These are phyloP conservation scores for Amazona vittata DNA, from an alignment of 2,113 vertebrate species.

Conservation along the genomic window DNA sequence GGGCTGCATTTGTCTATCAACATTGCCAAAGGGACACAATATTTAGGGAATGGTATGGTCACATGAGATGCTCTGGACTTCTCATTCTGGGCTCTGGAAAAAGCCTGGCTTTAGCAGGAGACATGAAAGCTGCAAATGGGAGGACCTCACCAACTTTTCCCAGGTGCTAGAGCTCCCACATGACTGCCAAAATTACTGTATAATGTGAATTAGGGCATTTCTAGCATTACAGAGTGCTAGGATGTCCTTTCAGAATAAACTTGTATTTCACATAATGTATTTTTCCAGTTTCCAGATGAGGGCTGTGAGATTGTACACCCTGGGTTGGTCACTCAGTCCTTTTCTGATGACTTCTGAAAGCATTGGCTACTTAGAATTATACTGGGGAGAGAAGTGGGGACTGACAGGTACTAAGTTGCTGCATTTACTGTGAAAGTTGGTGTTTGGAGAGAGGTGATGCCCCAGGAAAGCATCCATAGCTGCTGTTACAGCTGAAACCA, in stretches of 20 bases:
- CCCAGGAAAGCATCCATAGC: rapidly evolving
- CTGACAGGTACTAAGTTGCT: background rate
- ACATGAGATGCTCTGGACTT: background rate
- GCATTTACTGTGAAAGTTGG: background rate
- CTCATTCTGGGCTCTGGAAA: background rate
- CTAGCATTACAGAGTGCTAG: background rate
- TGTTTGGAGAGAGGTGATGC: background rate
- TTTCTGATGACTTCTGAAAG: background rate
- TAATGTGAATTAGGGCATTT: background rate
- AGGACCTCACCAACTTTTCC: background rate
- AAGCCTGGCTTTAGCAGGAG: background rate
- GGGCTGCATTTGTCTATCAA: background rate
- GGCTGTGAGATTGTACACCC: background rate
- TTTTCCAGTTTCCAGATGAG: background rate
- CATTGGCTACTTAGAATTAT: background rate
- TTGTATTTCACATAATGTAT: background rate
- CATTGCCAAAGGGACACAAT: background rate
- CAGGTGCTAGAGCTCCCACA: background rate
- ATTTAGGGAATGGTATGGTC: background rate
- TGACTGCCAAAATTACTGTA: background rate
- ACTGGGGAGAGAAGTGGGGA: background rate
- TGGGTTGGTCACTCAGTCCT: background rate
- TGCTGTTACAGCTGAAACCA: background rate
- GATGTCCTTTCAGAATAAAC: background rate
- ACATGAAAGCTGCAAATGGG: background rate